Evolutionary conservation across 2,888 invertebrate species (phyloP), one percentile per base, ranked within the genome.

Genomic region (Magallana nippona): DNA sequence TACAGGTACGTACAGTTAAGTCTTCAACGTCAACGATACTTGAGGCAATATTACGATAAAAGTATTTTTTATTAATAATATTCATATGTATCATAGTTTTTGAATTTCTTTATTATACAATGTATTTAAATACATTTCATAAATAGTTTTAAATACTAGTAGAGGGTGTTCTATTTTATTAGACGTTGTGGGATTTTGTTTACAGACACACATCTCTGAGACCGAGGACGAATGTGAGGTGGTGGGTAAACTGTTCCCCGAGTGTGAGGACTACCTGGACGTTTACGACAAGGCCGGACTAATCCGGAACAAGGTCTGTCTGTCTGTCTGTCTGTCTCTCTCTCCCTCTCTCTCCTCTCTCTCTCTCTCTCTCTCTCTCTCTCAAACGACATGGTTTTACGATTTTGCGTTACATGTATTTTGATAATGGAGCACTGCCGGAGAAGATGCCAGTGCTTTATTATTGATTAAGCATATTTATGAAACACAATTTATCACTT

Each of bases 191-290:
- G 10, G n/a, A n/a, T n/a, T 1, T 79, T 71, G 8, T n/a, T 27
- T 80, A 27, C 94, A 98, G 97, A 97, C 96, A 82, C 98, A 98
- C 92, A 96, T 98, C 84, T 97, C 97, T 27, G 98, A 98, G 94
- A 97, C 96, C 92, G 86, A 94, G 27, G 95, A 96, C 5, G 98
- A 98, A 95, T 95, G 97, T 81, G 94, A 95, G 86, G 95, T 95
- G 91, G 97, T 97, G 0, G 94, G 95, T 85, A 91, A 95, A 78
- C 91, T 95, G 1, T 96, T 95, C 91, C 96, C 96, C 1, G 93
- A 95, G 0, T 95, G 95, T 84, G 94, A 95, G 77, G 97, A 98
- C 93, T 98, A 98, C 93, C 95, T 96, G 0, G 95, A 96, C 85
- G 96, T 97, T 15, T 98, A 98, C 93, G 96, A 97, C 87, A 95